Evolutionary conservation across 2,797 vertebrate genomes (phyloP).

Genomic region (Mormyrops boulengeri): DNA sequence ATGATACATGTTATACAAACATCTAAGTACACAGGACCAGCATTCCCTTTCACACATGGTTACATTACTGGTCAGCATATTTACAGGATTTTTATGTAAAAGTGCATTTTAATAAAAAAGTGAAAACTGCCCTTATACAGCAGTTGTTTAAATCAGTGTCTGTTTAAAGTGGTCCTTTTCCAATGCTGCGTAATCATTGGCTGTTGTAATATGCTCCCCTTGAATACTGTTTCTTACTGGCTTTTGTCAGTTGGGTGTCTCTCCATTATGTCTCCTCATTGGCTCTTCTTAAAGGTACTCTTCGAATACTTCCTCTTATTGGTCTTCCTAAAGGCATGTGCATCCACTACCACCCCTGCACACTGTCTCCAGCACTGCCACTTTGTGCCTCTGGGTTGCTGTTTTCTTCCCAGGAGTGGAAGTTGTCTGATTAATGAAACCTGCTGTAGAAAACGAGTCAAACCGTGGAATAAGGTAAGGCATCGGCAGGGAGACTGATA

Average conservation of each 20-base stretch:
- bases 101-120: conserved; percentile 11
- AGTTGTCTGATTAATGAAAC: background rate
- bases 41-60: conserved; percentile 3
- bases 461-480: background rate
- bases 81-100: conserved; percentile 3
- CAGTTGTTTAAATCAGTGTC: background rate
- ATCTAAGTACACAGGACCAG: conserved; percentile 1
- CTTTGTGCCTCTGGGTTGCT: background rate
- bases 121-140: conserved; percentile 9
- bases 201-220: background rate
- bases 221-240: background rate
- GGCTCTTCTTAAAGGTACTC: conserved; percentile 2
- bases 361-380: conserved; percentile 1
- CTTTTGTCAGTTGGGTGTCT: background rate
- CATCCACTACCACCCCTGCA: background rate
- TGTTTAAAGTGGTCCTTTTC: background rate
- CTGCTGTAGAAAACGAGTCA: background rate
- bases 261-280: background rate
- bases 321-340: background rate
- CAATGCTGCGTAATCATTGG: background rate
- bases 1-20: conserved; percentile 8
- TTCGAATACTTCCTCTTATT: background rate
- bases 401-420: conserved; percentile 48
- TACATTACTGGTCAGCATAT: conserved; percentile 12
- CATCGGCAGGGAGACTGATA: background rate